Percentiles rank a stretch among this genome's conserved stretches.
These are phyloP conservation scores for Typhlichthys subterraneus DNA, from an alignment of 2,797 vertebrate species.

Conservation along the genomic window DNA sequence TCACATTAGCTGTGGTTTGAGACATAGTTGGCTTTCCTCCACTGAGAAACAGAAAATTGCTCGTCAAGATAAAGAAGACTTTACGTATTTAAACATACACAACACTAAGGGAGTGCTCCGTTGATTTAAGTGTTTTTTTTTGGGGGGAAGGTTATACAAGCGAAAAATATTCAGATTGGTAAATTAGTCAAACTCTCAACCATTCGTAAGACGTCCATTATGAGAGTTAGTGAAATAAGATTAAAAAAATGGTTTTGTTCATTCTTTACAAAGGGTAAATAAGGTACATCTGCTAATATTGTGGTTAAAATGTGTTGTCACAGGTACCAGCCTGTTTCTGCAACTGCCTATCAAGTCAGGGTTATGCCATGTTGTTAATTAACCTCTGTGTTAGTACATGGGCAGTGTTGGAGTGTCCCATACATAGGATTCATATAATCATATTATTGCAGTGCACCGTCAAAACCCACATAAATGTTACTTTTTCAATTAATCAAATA, in stretches of 20 bases:
- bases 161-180: conserved; percentile 68
- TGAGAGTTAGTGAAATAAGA: conserved; percentile 82
- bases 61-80: conserved; percentile 62
- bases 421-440: conserved; percentile 34
- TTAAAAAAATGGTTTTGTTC: conserved; percentile 65
- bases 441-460: conserved; percentile 65
- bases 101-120: conserved; percentile 75
- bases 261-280: conserved; percentile 64
- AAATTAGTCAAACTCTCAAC: conserved; percentile 74
- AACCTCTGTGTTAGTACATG: conserved; percentile 29
- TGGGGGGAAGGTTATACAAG: conserved; percentile 52
- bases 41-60: conserved; percentile 58
- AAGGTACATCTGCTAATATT: conserved; percentile 41
- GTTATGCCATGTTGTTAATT: conserved; percentile 41
- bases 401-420: conserved; percentile 31
- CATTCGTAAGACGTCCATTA: conserved; percentile 77
- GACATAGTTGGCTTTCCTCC: conserved; percentile 69
- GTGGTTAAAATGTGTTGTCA: conserved; percentile 72
- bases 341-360: conserved; percentile 58
- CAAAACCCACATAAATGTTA: conserved; percentile 62
- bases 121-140: conserved; percentile 66
- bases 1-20: conserved; percentile 57
- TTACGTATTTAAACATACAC: conserved; percentile 72
- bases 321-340: conserved; percentile 89
- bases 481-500: conserved; percentile 59